Evolutionary conservation across 2,797 vertebrate genomes (phyloP).

Genomic region (Protonibea diacanthus): DNA sequence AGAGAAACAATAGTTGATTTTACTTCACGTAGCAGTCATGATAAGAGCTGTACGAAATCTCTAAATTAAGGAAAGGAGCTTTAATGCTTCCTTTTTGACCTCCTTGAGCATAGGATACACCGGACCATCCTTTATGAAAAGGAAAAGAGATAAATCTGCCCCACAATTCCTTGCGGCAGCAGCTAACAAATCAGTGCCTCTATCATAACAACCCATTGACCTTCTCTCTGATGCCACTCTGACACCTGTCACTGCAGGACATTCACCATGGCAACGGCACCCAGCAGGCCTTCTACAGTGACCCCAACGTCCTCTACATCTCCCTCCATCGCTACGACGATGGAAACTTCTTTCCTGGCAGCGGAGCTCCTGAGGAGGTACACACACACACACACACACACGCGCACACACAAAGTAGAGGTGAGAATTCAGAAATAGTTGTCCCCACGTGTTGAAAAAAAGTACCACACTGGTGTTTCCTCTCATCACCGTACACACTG

Average conservation of each 20-base stretch:
- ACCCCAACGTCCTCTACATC: constrained; percentile 93
- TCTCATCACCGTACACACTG: neutral
- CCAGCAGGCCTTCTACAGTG: constrained; percentile 95
- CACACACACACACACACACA: neutral
- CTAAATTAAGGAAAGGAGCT: too few relatives aligned
- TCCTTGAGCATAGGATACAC: too few relatives aligned
- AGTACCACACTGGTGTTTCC: neutral
- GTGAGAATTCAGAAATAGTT: constrained; percentile 1
- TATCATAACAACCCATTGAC: constrained; percentile 26
- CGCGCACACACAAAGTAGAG: neutral
- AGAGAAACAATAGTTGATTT: neutral
- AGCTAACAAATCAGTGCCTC: neutral
- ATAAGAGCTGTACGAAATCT: too few relatives aligned
- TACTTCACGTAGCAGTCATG: neutral
- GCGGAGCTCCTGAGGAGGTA: constrained; percentile 97
- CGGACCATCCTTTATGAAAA: too few relatives aligned
- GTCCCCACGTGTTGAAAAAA: constrained; percentile 5
- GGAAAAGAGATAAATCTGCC: too few relatives aligned
- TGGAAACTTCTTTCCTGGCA: constrained; percentile 97
- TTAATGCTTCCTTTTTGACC: too few relatives aligned
- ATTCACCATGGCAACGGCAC: constrained; percentile 98
- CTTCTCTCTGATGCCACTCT: constrained; percentile 27
- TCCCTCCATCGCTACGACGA: constrained; percentile 97
- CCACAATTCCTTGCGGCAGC: too few relatives aligned
- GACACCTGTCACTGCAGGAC: constrained; percentile 83